Evolutionary conservation across 2,113 vertebrate species (phyloP), one percentile per base, ranked within the genome.

Genomic region (Uropsilus gracilis): DNA sequence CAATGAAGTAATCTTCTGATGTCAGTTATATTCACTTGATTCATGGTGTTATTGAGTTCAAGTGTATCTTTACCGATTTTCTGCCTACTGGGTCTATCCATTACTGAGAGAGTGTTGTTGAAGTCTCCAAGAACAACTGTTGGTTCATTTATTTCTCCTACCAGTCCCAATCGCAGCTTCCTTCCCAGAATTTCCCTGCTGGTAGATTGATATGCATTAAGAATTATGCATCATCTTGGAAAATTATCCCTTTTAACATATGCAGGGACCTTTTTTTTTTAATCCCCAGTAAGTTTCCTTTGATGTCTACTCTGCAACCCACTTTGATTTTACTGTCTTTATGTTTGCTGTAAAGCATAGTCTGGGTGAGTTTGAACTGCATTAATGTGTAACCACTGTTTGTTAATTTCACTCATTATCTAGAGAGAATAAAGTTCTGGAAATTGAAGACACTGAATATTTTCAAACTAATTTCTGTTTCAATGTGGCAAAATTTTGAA

Each of bases 101-200:
- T 24, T 77, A 68, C 44, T 77, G 68, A 48, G 37, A 69, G 16
- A 84, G n/a, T 24, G 20, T 50, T 87, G 46, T 55, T 90, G 53
- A 78, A 69, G 28, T 84, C 50, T 84, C 37, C 24, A 77, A 9
- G 8, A 84, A 0, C 59, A 69, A 66, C 50, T 30, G n/a, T 48
- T 44, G n/a, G 69, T 24, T 78, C 32, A 61, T 85, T 77, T 71
- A 85, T 13, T 71, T 90, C 13, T 90, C 86, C 16, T 94, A 76
- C 39, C 34, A 48, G 16, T 68, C 83, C 39, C 75, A 28, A 28
- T 75, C 13, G 57, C 26, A 42, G 66, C 90, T 69, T 85, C 50
- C 34, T 6, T 63, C 17, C 61, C 57, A 34, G 71, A 72, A 12
- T 71, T 85, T 78, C 84, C 78, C 26, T 77, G 24, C 42, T 50